Evolutionary conservation across 2,888 invertebrate genomes (phyloP).

Genomic region (Prenolepis imparis): DNA sequence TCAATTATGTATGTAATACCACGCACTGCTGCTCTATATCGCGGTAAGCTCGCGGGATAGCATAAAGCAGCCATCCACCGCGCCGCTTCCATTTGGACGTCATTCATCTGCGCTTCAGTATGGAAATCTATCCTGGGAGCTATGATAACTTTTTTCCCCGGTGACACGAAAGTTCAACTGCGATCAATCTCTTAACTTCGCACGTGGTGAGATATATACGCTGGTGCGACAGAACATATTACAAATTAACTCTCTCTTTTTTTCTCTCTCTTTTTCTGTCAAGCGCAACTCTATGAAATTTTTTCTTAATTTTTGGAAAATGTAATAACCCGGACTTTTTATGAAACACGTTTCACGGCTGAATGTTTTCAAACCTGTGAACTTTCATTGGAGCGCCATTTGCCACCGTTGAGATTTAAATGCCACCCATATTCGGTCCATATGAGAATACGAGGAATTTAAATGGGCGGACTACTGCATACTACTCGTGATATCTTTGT

Average conservation of each 20-base stretch:
- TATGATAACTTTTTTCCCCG: conserved; percentile 45
- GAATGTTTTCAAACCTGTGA: conserved; percentile 3
- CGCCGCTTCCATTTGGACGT: conserved; percentile 45
- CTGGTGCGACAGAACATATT: conserved; percentile 1
- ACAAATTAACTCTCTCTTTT: conserved; percentile 36
- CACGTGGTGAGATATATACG: conserved; percentile 3
- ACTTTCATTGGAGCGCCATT: conserved; percentile 13
- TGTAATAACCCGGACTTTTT: conserved; percentile 21
- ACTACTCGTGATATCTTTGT: neutral
- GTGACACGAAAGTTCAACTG: conserved; percentile 31
- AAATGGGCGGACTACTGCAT: conserved; percentile 1
- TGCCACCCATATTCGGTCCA: neutral
- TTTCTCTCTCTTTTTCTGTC: neutral
- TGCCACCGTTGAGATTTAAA: conserved; percentile 25
- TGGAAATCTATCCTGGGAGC: conserved; percentile 51
- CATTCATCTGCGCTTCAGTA: conserved; percentile 52
- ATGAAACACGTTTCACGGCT: neutral
- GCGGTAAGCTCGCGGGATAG: conserved; percentile 34
- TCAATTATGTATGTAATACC: conserved; percentile 55
- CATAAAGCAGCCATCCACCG: conserved; percentile 16
- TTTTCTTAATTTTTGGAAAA: conserved; percentile 23
- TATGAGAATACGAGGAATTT: neutral
- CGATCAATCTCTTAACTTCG: conserved; percentile 43
- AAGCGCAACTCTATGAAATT: neutral
- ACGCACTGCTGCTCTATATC: conserved; percentile 51